A percentile compares a stretch with the other conserved stretches of the same genome.
phyloP scores from a whole-genome alignment of 2,113 vertebrate genomes.

The Morone saxatilis region DNA sequence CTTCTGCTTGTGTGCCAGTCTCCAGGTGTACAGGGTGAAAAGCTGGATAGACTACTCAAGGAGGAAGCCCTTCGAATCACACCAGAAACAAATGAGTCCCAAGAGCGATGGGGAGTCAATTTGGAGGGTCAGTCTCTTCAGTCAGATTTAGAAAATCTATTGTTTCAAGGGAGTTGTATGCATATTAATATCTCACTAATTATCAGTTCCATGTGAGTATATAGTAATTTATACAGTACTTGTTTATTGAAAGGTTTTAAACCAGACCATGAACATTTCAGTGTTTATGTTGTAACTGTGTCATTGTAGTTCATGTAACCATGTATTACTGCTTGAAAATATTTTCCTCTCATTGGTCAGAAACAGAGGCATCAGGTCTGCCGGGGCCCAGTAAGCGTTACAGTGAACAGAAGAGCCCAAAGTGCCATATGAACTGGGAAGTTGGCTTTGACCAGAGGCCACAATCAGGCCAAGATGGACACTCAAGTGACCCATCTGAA shows the following conservation, averaged over 20 bases:
- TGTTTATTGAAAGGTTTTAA: neutral
- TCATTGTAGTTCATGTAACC: neutral
- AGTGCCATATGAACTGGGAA: constrained; percentile 77
- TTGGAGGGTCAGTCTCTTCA: constrained; percentile 73
- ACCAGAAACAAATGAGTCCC: constrained; percentile 51
- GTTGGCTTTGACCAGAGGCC: constrained; percentile 62
- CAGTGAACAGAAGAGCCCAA: constrained; percentile 73
- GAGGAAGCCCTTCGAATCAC: constrained; percentile 70
- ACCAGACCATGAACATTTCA: neutral
- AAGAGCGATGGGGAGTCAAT: constrained; percentile 71
- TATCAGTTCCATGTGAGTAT: neutral
- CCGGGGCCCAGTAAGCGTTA: constrained; percentile 74
- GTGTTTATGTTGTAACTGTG: neutral
- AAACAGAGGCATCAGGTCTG: constrained; percentile 62
- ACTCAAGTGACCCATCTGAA: constrained; percentile 58
- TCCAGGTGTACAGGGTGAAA: constrained; percentile 49
- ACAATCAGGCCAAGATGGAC: constrained; percentile 60
- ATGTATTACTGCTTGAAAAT: neutral
- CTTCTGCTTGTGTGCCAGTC: constrained; percentile 51
- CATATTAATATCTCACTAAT: neutral
- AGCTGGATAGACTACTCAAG: constrained; percentile 76
- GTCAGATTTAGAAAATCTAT: neutral
- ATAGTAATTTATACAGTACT: neutral
- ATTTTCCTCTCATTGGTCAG: constrained; percentile 38
- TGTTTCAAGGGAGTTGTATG: neutral